These are phyloP conservation scores for Charanyca ferruginea DNA, from an alignment of 2,888 invertebrate species.

Conservation along the genomic window DNA sequence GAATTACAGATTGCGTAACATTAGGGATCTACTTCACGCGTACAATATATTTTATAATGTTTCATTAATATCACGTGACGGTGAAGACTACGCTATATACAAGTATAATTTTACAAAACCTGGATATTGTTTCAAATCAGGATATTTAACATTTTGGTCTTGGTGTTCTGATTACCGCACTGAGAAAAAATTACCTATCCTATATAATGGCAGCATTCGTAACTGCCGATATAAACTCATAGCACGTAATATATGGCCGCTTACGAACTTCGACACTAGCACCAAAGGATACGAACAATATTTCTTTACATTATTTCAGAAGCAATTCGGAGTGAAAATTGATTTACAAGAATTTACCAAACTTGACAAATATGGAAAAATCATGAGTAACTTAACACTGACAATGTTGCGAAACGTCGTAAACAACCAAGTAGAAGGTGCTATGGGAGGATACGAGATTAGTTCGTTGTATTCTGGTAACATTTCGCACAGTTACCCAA, in stretches of 20 bases:
- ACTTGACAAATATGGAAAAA: constrained; percentile 64
- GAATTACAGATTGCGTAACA: constrained; percentile 38
- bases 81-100: constrained; percentile 41
- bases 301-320: constrained; percentile 60
- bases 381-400: constrained; percentile 53
- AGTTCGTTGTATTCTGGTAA: constrained; percentile 9
- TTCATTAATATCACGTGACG: constrained; percentile 21
- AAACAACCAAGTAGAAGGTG: constrained; percentile 67
- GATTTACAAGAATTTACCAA: constrained; percentile 59
- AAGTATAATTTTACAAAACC: constrained; percentile 58
- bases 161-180: constrained; percentile 42
- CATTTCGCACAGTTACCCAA: constrained; percentile 61
- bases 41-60: constrained; percentile 43
- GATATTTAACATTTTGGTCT: constrained; percentile 45
- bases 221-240: constrained; percentile 63
- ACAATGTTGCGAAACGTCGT: constrained; percentile 61
- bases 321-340: constrained; percentile 56
- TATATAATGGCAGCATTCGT: constrained; percentile 14
- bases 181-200: constrained; percentile 3
- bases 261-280: constrained; percentile 58
- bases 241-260: constrained; percentile 67
- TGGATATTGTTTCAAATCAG: constrained; percentile 47
- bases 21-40: constrained; percentile 58
- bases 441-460: constrained; percentile 47
- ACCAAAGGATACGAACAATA: constrained; percentile 63